A percentile compares a stretch with the other conserved stretches of the same genome.
These are phyloP conservation scores for Polymixis flavicincta DNA, from an alignment of 2,888 invertebrate species.

Conservation along the genomic window DNA sequence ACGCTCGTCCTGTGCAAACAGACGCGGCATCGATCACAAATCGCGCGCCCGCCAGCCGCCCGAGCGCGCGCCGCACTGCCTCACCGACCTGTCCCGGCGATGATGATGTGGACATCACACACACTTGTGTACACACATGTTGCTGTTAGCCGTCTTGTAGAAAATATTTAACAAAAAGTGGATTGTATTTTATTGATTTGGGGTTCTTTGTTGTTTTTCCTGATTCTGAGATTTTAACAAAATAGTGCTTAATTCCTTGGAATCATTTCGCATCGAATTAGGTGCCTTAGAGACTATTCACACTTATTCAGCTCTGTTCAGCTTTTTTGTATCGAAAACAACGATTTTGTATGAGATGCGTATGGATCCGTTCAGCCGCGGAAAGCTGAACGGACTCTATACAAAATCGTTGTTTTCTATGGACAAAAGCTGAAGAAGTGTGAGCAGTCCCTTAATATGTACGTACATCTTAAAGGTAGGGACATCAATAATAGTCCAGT, in stretches of 20 bases:
- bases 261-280: neutral
- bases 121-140: slow-evolving; percentile 8
- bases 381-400: too few relatives aligned
- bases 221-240: neutral
- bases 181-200: neutral
- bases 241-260: neutral
- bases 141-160: neutral
- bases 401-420: too few relatives aligned
- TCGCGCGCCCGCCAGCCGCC: slow-evolving; percentile 14
- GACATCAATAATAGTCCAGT: slow-evolving; percentile 57
- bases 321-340: too few relatives aligned
- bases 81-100: neutral
- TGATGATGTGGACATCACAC: slow-evolving; percentile 3
- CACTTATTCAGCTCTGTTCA: too few relatives aligned
- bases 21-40: slow-evolving; percentile 45
- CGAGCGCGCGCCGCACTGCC: slow-evolving; percentile 2
- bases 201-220: neutral
- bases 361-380: too few relatives aligned
- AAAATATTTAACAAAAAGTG: slow-evolving; percentile 1
- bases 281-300: too few relatives aligned
- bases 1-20: slow-evolving; percentile 55
- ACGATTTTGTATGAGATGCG: too few relatives aligned
- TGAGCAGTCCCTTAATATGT: too few relatives aligned
- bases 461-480: slow-evolving; percentile 13
- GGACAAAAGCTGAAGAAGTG: too few relatives aligned